A percentile compares a stretch with the other conserved stretches of the same genome.
phyloP scores from a whole-genome alignment of 2,113 vertebrate species.

The Forbesichthys agassizii region DNA sequence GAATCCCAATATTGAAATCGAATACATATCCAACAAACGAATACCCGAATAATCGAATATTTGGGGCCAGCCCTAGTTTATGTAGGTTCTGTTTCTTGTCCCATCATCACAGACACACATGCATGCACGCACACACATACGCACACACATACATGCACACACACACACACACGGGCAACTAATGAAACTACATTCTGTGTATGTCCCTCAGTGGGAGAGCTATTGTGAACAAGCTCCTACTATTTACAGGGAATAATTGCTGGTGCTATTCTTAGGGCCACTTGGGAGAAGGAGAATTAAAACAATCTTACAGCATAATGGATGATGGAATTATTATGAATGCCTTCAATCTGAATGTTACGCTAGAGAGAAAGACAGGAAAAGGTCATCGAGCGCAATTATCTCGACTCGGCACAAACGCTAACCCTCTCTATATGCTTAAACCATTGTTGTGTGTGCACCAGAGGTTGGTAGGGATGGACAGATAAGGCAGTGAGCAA shows the following conservation, averaged over 20 bases:
- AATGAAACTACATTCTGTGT: constrained; percentile 23
- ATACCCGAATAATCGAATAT: too few species aligned
- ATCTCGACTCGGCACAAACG: too few species aligned
- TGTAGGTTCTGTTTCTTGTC: background rate
- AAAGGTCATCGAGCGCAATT: too few species aligned
- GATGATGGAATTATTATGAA: background rate
- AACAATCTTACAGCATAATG: background rate
- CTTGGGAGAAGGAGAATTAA: background rate
- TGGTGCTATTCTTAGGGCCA: background rate
- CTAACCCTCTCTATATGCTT: too few species aligned
- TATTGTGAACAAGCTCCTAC: background rate
- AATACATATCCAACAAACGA: too few species aligned
- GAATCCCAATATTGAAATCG: too few species aligned
- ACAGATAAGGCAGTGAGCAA: too few species aligned
- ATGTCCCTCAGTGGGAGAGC: constrained; percentile 7
- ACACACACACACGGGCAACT: background rate
- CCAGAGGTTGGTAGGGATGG: too few species aligned
- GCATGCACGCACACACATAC: background rate
- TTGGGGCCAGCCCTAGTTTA: too few species aligned
- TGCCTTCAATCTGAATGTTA: background rate
- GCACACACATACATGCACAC: background rate
- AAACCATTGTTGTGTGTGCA: too few species aligned
- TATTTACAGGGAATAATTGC: background rate
- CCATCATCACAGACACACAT: background rate
- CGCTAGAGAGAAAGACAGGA: too few species aligned